Evolutionary conservation across 2,888 invertebrate species (phyloP).

Genomic region (Scaptomyza cyrtandrae): DNA sequence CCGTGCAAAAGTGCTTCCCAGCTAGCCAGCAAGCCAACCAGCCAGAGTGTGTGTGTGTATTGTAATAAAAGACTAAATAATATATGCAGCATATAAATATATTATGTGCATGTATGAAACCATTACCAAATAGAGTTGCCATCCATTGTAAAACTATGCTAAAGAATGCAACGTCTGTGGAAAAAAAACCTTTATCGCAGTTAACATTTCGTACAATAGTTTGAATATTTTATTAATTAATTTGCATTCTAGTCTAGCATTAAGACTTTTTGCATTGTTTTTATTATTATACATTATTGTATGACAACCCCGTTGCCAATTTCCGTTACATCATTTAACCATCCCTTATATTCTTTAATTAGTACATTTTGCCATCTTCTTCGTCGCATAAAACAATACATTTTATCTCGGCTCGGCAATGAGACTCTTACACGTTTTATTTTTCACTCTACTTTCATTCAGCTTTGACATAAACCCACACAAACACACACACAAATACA

Average conservation of each 20-base stretch:
- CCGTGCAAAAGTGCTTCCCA: slow-evolving; percentile 27
- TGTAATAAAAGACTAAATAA: slow-evolving; percentile 42
- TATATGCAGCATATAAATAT: slow-evolving; percentile 7
- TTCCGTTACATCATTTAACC: slow-evolving; percentile 46
- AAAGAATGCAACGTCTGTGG: background rate
- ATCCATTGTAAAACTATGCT: background rate
- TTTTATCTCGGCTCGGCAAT: slow-evolving; percentile 67
- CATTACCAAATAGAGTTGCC: slow-evolving; percentile 55
- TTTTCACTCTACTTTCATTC: slow-evolving; percentile 61
- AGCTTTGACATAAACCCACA: slow-evolving; percentile 62
- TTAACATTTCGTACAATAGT: too few species aligned
- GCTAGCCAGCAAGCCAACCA: slow-evolving; percentile 6
- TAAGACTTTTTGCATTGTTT: too few species aligned
- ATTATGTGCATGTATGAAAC: slow-evolving; percentile 6
- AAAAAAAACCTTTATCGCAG: background rate
- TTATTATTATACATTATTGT: slow-evolving; percentile 7
- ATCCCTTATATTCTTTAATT: slow-evolving; percentile 37
- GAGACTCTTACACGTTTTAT: slow-evolving; percentile 75
- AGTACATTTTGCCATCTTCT: slow-evolving; percentile 18
- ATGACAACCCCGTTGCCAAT: slow-evolving; percentile 62
- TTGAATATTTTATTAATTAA: too few species aligned
- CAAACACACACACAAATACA: slow-evolving; percentile 25
- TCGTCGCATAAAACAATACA: slow-evolving; percentile 67
- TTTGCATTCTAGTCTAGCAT: too few species aligned
- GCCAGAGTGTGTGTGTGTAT: slow-evolving; percentile 14